Percentiles rank a stretch among this genome's conserved stretches.
phyloP scores from a whole-genome alignment of 1,140 invertebrate genomes.

The Sminthurinus signatus region DNA sequence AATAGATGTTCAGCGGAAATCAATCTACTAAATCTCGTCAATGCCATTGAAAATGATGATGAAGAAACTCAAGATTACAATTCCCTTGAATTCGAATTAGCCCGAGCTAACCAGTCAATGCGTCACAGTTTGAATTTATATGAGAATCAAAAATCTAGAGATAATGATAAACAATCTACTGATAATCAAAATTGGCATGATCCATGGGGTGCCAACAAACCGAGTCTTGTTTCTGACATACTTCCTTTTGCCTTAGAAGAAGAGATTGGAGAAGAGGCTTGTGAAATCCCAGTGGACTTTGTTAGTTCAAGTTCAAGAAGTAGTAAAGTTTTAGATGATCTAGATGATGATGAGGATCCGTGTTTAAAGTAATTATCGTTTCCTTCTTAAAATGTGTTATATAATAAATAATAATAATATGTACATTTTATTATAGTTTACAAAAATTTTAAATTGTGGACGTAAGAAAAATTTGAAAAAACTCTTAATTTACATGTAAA shows the following conservation, averaged over 20 bases:
- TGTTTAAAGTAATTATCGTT: too few species aligned
- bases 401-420: too few species aligned
- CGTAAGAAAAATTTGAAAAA: too few species aligned
- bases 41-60: constrained; percentile 37
- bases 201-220: background rate
- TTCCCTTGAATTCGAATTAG: constrained; percentile 38
- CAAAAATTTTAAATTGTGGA: too few species aligned
- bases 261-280: constrained; percentile 11
- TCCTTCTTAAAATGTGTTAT: too few species aligned
- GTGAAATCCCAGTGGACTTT: constrained; percentile 6
- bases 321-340: background rate
- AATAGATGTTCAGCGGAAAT: constrained; percentile 38
- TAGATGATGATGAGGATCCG: constrained; percentile 27
- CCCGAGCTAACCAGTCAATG: constrained; percentile 18
- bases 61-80: constrained; percentile 26
- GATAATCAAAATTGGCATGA: background rate
- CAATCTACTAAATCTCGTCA: constrained; percentile 34
- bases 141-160: too few species aligned
- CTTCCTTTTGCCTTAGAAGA: constrained; percentile 6
- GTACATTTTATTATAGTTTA: too few species aligned
- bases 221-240: constrained; percentile 12
- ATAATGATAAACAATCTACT: background rate
- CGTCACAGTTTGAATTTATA: background rate
- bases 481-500: too few species aligned
- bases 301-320: background rate